Percentiles rank a stretch among this genome's conserved stretches.
Evolutionary conservation across 2,888 invertebrate genomes (phyloP).

Genomic region (Iselma pallidipennis): DNA sequence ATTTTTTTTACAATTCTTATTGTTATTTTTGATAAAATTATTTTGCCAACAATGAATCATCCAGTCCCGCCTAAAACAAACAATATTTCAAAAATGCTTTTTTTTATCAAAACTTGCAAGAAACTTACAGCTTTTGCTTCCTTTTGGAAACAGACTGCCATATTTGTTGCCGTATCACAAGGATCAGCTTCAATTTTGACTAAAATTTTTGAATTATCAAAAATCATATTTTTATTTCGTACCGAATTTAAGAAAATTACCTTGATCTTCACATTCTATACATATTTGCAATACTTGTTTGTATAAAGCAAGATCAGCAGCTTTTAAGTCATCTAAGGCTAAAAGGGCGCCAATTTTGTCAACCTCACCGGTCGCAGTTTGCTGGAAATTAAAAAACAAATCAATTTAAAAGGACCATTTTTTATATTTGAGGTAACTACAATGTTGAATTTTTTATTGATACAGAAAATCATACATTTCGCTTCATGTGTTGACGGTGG

Average conservation of each 20-base stretch:
- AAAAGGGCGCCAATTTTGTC: constrained; percentile 26
- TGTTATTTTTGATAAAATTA: neutral
- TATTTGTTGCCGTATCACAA: constrained; percentile 34
- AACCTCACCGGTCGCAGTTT: constrained; percentile 32
- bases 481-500: constrained; percentile 32
- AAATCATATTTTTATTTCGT: neutral
- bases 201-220: constrained; percentile 19
- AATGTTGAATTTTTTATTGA: constrained; percentile 28
- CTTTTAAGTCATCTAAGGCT: constrained; percentile 29
- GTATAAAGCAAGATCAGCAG: constrained; percentile 29
- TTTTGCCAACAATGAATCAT: neutral
- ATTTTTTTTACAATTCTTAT: neutral
- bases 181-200: constrained; percentile 33
- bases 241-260: constrained; percentile 3
- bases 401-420: neutral
- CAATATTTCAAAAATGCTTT: neutral
- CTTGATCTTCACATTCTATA: constrained; percentile 20
- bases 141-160: constrained; percentile 33
- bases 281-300: constrained; percentile 27
- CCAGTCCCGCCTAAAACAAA: constrained; percentile 8
- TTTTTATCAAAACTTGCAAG: neutral
- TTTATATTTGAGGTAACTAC: constrained; percentile 28
- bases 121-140: constrained; percentile 35
- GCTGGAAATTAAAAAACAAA: neutral
- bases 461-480: constrained; percentile 36